phyloP scores from a whole-genome alignment of 2,888 invertebrate genomes.

The Pyralis farinalis region DNA sequence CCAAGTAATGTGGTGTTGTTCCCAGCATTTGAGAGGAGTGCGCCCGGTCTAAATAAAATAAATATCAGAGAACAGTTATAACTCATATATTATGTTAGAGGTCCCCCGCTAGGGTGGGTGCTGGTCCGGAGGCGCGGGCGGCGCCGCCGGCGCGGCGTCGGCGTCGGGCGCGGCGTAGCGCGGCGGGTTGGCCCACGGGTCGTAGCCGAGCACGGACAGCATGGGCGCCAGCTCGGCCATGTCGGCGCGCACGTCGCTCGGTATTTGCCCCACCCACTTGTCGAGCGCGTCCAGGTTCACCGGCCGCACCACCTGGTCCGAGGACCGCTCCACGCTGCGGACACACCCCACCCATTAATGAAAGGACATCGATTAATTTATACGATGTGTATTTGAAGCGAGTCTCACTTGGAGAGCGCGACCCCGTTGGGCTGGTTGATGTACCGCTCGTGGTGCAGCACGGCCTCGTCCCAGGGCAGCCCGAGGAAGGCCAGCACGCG shows the following conservation, averaged over 20 bases:
- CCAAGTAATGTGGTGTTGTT: too few species aligned
- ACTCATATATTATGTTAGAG: constrained; percentile 14
- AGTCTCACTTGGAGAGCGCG: constrained; percentile 93
- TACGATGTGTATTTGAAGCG: too few species aligned
- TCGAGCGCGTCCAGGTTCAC: constrained; percentile 97
- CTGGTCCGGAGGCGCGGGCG: constrained; percentile 17
- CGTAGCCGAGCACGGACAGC: constrained; percentile 95
- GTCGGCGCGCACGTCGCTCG: constrained; percentile 94
- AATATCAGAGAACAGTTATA: neutral
- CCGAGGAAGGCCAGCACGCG: constrained; percentile 93
- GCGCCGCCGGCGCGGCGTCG: constrained; percentile 25
- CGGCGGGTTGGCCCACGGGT: constrained; percentile 98
- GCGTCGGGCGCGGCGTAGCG: constrained; percentile 87
- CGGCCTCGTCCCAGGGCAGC: constrained; percentile 96
- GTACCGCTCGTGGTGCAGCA: constrained; percentile 98
- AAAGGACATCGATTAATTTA: too few species aligned
- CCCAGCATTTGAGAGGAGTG: too few species aligned
- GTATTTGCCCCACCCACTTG: constrained; percentile 95
- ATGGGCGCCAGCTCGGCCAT: constrained; percentile 97
- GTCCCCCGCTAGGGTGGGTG: constrained; percentile 26
- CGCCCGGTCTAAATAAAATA: too few species aligned
- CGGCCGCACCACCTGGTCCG: constrained; percentile 99
- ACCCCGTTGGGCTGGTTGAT: constrained; percentile 98
- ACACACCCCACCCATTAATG: constrained; percentile 1
- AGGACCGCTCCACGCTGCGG: constrained; percentile 95